phyloP scores from a whole-genome alignment of 2,113 vertebrate genomes.

The Herpetotheres cachinnans region DNA sequence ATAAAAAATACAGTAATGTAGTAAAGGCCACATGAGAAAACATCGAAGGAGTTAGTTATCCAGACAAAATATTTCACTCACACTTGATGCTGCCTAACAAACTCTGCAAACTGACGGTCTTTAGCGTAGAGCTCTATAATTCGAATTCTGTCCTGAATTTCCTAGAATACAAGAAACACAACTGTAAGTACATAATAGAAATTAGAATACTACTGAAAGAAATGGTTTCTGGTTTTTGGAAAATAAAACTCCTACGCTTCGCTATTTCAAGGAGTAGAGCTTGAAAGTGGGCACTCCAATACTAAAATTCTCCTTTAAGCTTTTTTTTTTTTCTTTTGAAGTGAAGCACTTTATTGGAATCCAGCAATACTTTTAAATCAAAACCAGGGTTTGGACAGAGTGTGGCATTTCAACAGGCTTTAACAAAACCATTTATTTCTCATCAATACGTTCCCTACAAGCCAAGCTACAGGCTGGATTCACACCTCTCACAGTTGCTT shows the following conservation, averaged over 20 bases:
- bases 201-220: neutral
- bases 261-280: neutral
- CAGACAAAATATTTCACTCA: conserved; percentile 67
- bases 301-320: neutral
- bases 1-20: neutral
- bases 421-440: neutral
- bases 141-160: conserved; percentile 95
- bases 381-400: neutral
- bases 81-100: conserved; percentile 90
- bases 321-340: neutral
- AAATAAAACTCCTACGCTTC: neutral
- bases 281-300: neutral
- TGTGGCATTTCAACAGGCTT: neutral
- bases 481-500: neutral
- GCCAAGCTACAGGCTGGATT: neutral
- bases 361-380: neutral
- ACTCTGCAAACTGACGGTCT: conserved; percentile 93
- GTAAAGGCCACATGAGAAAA: neutral
- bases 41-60: neutral
- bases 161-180: conserved; percentile 72
- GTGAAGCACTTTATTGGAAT: neutral
- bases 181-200: neutral
- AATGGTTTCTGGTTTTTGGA: neutral
- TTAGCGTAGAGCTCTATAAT: conserved; percentile 92
- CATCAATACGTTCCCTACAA: neutral